Percentiles rank a stretch among this genome's conserved stretches.
Evolutionary conservation across 2,888 invertebrate genomes (phyloP).

Genomic region (Tribolium freemani): DNA sequence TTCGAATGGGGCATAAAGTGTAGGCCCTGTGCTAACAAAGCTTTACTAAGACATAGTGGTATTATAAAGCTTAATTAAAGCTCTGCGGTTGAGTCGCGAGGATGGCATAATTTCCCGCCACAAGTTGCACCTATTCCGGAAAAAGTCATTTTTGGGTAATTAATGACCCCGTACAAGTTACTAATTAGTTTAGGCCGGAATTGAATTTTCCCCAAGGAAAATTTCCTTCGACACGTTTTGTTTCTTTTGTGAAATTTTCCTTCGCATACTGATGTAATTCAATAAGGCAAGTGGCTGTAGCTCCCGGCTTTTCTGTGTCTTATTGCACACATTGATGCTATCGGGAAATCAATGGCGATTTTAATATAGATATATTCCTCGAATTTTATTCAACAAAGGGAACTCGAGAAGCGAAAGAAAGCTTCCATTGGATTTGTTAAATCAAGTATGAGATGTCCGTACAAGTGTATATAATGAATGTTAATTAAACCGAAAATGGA

Average conservation of each 20-base stretch:
- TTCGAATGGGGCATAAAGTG: constrained; percentile 9
- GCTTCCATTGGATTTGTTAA: not conserved
- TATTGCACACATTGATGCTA: constrained; percentile 1
- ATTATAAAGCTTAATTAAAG: constrained; percentile 39
- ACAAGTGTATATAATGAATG: constrained; percentile 11
- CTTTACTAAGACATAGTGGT: constrained; percentile 25
- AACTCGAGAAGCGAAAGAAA: not conserved
- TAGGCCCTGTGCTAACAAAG: constrained; percentile 27
- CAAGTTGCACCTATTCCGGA: constrained; percentile 1
- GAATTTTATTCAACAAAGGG: not conserved
- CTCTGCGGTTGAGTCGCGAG: constrained; percentile 27
- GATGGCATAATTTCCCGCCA: constrained; percentile 18
- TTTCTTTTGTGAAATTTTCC: constrained; percentile 15
- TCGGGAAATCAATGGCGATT: constrained; percentile 3
- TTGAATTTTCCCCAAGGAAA: not conserved
- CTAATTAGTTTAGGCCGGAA: constrained; percentile 1
- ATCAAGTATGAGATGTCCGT: not conserved
- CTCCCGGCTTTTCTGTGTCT: not conserved
- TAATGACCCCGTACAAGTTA: not conserved
- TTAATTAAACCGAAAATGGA: constrained; percentile 22
- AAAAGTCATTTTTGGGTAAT: constrained; percentile 17
- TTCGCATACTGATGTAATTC: constrained; percentile 10
- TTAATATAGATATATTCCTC: constrained; percentile 4
- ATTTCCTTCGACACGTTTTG: not conserved
- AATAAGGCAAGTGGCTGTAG: constrained; percentile 2